A percentile compares a stretch with the other conserved stretches of the same genome.
These are phyloP conservation scores for Aethes cnicana DNA, from an alignment of 2,888 invertebrate species.

Conservation along the genomic window DNA sequence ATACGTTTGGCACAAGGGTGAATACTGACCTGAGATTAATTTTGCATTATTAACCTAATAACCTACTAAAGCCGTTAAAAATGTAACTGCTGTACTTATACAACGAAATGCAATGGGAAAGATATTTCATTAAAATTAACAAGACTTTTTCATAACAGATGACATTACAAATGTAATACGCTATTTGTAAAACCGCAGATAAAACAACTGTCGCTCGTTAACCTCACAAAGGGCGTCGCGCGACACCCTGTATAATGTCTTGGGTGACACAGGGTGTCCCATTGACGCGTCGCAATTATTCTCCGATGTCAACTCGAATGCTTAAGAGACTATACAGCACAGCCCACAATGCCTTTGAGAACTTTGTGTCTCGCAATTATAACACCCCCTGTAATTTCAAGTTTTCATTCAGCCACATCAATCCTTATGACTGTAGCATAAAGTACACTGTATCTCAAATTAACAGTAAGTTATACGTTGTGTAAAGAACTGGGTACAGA, in stretches of 20 bases:
- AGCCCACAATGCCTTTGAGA: slow-evolving; percentile 75
- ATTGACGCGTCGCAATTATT: slow-evolving; percentile 71
- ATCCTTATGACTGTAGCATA: slow-evolving; percentile 23
- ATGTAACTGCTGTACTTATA: too few relatives aligned
- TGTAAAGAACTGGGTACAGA: slow-evolving; percentile 25
- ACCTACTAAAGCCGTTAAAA: too few relatives aligned
- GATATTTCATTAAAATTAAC: slow-evolving; percentile 11
- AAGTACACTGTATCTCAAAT: slow-evolving; percentile 6
- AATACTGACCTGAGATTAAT: too few relatives aligned
- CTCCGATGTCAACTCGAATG: slow-evolving; percentile 67
- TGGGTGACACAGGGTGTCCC: slow-evolving; percentile 49
- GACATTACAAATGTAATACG: neutral
- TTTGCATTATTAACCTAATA: too few relatives aligned
- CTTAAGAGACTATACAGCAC: slow-evolving; percentile 74
- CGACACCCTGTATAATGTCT: slow-evolving; percentile 43
- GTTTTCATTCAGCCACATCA: slow-evolving; percentile 35
- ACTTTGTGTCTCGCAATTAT: slow-evolving; percentile 80
- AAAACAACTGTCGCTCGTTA: slow-evolving; percentile 27
- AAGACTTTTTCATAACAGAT: slow-evolving; percentile 1
- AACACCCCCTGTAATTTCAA: slow-evolving; percentile 71
- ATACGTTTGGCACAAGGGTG: too few relatives aligned
- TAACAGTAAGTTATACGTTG: neutral
- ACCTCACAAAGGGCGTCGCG: slow-evolving; percentile 26
- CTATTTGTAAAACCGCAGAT: slow-evolving; percentile 8
- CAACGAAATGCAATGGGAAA: too few relatives aligned